Evolutionary conservation across 2,113 vertebrate genomes (phyloP), one percentile per base, ranked within the genome.

Genomic region (Pterocles burchelli): DNA sequence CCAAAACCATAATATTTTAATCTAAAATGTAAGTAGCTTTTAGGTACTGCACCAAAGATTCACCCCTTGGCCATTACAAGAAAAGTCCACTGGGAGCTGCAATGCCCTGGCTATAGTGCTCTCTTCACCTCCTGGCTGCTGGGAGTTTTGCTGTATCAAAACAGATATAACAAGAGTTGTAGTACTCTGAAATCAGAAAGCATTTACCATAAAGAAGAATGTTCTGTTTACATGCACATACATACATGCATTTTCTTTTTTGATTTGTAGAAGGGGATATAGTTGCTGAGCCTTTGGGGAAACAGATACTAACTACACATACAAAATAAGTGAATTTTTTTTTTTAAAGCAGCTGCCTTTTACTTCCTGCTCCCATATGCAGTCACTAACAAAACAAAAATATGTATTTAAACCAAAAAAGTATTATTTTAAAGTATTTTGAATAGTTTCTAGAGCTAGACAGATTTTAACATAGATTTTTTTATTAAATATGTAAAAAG

Each of bases 401-500:
- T 58, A 52, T 6, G 14, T 36, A 79, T 48, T 93, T 82, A 41
- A 65, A n/a, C 51, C 46, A 57, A n/a, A 31, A 46, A 76, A 85
- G 36, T 72, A 76, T 61, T 66, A 55, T 62, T 80, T 85, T 82
- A 65, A 57, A 82, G 80, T 78, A 67, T 55, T 71, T 45, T 2
- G 92, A 98, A 91, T 94, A 97, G 93, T 97, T 96, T 96, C 75
- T 87, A 95, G 88, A 97, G 80, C 83, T 96, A 77, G 91, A 94
- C 89, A 91, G 77, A 96, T 98, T 97, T 98, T 98, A 98, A 99
- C 98, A 98, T 98, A 97, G 98, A 97, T 98, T 98, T 98, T 98
- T 98, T 98, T 99, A 99, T 99, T 99, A 99, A 99, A 99, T 99
- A 99, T 99, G 99, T 99, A 99, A 99, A 99, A 99, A 99, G 98